phyloP scores from a whole-genome alignment of 2,888 invertebrate species.

The Tiphia femorata region DNA sequence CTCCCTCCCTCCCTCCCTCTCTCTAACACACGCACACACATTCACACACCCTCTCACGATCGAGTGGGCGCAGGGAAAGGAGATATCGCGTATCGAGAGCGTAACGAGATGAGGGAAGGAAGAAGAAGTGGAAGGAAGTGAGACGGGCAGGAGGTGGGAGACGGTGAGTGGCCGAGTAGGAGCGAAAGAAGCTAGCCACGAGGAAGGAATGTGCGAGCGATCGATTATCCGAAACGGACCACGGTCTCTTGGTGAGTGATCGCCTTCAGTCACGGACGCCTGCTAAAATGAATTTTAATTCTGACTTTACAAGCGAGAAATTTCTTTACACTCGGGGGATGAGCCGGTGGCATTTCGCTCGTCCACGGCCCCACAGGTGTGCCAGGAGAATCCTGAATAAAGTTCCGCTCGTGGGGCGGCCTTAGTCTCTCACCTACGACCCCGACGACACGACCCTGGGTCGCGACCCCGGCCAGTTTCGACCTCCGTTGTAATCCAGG shows the following conservation, averaged over 20 bases:
- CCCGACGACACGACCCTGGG: constrained; percentile 35
- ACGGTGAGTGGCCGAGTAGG: constrained; percentile 16
- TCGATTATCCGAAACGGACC: neutral
- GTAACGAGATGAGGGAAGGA: constrained; percentile 8
- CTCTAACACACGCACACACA: no score
- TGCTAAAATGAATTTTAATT: no score
- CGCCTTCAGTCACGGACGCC: no score
- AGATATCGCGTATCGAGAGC: constrained; percentile 7
- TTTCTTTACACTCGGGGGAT: no score
- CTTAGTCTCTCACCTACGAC: constrained; percentile 44
- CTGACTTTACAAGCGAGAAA: no score
- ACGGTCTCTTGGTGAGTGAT: no score
- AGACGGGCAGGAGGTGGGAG: constrained; percentile 16
- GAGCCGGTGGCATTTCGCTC: neutral
- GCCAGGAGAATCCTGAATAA: constrained; percentile 7
- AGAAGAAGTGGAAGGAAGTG: constrained; percentile 3
- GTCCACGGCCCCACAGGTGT: constrained; percentile 8
- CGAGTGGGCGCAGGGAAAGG: constrained; percentile 12
- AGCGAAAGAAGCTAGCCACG: neutral
- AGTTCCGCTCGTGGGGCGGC: constrained; percentile 20
- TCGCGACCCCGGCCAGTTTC: constrained; percentile 40
- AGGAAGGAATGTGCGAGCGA: neutral
- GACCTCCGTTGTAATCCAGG: constrained; percentile 43
- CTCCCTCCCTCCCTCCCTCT: no score
- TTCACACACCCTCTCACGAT: no score